Evolutionary conservation across 2,797 vertebrate species (phyloP), one percentile per base, ranked within the genome.

Genomic region (Sebastes nivosus): DNA sequence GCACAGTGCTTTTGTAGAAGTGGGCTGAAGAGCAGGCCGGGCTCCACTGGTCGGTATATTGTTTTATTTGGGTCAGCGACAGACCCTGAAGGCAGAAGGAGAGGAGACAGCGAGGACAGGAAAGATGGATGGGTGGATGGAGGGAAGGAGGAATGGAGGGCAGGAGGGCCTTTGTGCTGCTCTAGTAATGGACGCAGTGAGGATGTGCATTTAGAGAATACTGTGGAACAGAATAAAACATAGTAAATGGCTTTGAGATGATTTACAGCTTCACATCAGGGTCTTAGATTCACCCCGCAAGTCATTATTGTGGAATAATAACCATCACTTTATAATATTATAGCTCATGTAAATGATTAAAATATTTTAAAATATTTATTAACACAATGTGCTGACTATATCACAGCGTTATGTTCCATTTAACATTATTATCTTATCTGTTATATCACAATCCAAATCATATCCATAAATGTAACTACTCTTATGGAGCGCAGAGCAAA

Each of bases 21-120:
- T 52, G 67, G 82, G 73, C 75, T 81, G 70, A 72, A 81, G 85
- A 88, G 70, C 22, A 7, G 30, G 20, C 87, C 75, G 70, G 18
- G 34, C 74, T 83, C 66, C 70, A 52, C 67, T 59, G 73, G 85
- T 75, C 64, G 13, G 54, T 85, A 75, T 61, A 80, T 76, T 89
- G 72, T 84, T 84, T 80, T 85, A 93, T 94, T 46, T 93, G 89
- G 93, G 92, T 93, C 94, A 94, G 77, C 34, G 22, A 63, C 61
- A 84, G 79, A 81, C 79, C 92, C 92, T 4, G 74, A 81, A 76
- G 94, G 87, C 77, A 84, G 52, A 72, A 59, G 77, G 79, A 80
- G 77, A 79, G 57, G 36, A 82, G 75, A 66, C 72, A 84, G 14
- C 32, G 75, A 83, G 70, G 84, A 70, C 75, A 82, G 59, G 70